Conservation (phyloP, 2,797 vertebrate species). For the Phyllotis vaccarum region DNA sequence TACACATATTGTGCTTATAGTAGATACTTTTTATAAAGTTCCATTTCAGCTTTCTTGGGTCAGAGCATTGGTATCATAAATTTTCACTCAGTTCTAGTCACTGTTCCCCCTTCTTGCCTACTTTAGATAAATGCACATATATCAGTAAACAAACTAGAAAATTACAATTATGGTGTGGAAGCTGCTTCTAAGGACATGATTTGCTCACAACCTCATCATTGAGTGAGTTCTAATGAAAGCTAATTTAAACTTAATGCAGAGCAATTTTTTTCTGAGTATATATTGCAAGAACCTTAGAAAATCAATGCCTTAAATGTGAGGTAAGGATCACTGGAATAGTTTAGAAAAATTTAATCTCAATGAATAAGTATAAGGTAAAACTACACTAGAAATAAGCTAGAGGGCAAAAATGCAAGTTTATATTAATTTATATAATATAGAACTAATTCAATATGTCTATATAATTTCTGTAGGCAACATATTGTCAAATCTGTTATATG, state of each 20-base stretch:
- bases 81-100: conserved; percentile 64
- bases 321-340: conserved; percentile 76
- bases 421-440: conserved; percentile 69
- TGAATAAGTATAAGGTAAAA: conserved; percentile 74
- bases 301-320: conserved; percentile 74
- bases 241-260: conserved; percentile 86
- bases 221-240: conserved; percentile 85
- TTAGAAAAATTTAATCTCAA: conserved; percentile 77
- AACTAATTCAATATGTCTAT: conserved; percentile 71
- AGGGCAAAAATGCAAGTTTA: conserved; percentile 73
- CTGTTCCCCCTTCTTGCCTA: conserved; percentile 37
- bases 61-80: conserved; percentile 38
- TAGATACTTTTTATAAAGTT: background rate
- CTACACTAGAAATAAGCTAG: conserved; percentile 52
- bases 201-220: conserved; percentile 82
- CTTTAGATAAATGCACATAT: conserved; percentile 84
- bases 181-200: conserved; percentile 80
- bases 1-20: background rate
- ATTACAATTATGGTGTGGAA: conserved; percentile 80
- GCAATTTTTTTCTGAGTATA: conserved; percentile 83
- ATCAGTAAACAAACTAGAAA: conserved; percentile 86
- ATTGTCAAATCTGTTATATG: background rate
- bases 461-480: conserved; percentile 44
- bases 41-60: background rate
- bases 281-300: conserved; percentile 78